These are phyloP conservation scores for Sebastes matsubarae DNA, from an alignment of 2,797 vertebrate genomes.

Conservation along the genomic window DNA sequence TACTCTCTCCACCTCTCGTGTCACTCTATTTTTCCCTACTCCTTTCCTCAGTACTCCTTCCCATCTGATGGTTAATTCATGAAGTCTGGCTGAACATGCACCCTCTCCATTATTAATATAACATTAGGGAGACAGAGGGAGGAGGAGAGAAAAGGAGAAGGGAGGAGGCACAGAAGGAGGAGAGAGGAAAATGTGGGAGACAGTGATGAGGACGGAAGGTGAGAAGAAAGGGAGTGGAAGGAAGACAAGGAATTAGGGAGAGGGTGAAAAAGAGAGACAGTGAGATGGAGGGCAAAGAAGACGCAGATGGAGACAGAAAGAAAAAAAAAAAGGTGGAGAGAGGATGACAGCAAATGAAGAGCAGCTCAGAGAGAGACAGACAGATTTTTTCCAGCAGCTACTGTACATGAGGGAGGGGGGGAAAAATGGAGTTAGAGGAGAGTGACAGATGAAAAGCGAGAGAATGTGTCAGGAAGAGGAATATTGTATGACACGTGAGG, in stretches of 20 bases:
- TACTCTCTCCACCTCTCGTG: constrained; percentile 18
- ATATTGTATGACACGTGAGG: constrained; percentile 37
- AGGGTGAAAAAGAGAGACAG: neutral
- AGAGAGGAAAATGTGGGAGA: neutral
- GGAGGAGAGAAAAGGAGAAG: neutral
- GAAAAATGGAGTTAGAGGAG: constrained; percentile 13
- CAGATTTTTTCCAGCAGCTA: constrained; percentile 26
- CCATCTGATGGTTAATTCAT: constrained; percentile 85
- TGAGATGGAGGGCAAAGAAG: neutral
- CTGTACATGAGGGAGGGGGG: neutral
- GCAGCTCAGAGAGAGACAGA: neutral
- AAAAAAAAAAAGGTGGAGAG: neutral
- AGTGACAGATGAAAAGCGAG: constrained; percentile 44
- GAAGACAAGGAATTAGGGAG: constrained; percentile 4
- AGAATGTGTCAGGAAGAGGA: constrained; percentile 47
- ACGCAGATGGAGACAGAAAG: neutral
- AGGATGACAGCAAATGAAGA: constrained; percentile 32
- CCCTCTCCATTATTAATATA: constrained; percentile 85
- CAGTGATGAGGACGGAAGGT: neutral
- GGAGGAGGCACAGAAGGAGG: neutral
- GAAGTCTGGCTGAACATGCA: constrained; percentile 81
- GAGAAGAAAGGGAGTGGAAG: neutral
- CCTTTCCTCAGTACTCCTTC: constrained; percentile 63
- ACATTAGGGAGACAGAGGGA: constrained; percentile 74
- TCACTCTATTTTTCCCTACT: constrained; percentile 28